Evolutionary conservation across 2,797 vertebrate species (phyloP).

Genomic region (Euphonia xanthogaster): DNA sequence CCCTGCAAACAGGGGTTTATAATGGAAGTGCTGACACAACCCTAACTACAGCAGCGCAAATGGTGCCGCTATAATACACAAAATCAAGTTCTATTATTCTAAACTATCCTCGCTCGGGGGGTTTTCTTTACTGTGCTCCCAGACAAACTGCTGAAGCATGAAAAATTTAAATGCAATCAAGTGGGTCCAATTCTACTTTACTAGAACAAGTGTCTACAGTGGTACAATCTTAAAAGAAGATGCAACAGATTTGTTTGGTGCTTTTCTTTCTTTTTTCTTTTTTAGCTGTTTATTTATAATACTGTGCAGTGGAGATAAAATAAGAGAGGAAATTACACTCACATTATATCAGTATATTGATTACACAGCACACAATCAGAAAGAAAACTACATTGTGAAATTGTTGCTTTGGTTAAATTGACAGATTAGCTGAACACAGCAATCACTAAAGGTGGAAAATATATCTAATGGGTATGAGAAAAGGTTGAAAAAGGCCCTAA

Average conservation of each 20-base stretch:
- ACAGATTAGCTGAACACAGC: conserved; percentile 74
- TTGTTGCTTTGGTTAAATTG: conserved; percentile 79
- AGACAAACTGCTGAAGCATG: conserved; percentile 97
- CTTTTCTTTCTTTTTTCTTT: conserved; percentile 76
- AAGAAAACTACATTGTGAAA: conserved; percentile 78
- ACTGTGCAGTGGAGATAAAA: conserved; percentile 80
- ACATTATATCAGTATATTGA: conserved; percentile 81
- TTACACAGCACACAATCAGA: conserved; percentile 81
- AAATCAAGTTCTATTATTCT: conserved; percentile 99
- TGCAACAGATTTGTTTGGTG: conserved; percentile 85
- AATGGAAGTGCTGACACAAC: conserved; percentile 86
- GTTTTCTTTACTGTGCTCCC: conserved; percentile 95
- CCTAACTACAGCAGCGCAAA: conserved; percentile 83
- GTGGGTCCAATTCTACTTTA: conserved; percentile 90
- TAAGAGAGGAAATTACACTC: conserved; percentile 83
- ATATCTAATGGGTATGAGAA: conserved; percentile 7
- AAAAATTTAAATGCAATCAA: conserved; percentile 87
- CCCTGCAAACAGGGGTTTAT: conserved; percentile 83
- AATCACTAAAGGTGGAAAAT: conserved; percentile 71
- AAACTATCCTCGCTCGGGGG: conserved; percentile 97
- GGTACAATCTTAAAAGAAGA: conserved; percentile 95
- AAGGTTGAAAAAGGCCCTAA: not conserved
- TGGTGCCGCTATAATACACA: conserved; percentile 87
- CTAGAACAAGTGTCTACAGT: conserved; percentile 97
- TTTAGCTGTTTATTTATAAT: conserved; percentile 84